Evolutionary conservation across 2,113 vertebrate species (phyloP).

Genomic region (Genyomyrus donnyi): DNA sequence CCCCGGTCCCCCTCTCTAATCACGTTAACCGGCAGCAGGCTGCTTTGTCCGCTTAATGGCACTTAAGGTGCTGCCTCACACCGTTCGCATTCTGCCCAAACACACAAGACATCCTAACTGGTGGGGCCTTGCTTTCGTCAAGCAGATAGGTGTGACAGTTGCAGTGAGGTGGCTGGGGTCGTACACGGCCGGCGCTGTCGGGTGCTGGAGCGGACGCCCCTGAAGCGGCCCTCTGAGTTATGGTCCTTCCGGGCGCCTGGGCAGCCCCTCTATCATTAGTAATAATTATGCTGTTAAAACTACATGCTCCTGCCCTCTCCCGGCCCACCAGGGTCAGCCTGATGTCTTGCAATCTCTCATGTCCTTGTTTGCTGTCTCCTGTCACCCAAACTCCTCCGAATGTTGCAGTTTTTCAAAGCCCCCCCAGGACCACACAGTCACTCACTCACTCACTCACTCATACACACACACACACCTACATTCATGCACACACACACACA

Average conservation of each 20-base stretch:
- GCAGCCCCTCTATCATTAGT: conserved; percentile 24
- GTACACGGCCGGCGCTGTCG: neutral
- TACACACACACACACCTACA: neutral
- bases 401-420: conserved; percentile 22
- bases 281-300: conserved; percentile 29
- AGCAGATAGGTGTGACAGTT: conserved; percentile 17
- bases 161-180: neutral
- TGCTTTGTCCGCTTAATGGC: conserved; percentile 34
- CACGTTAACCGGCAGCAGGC: conserved; percentile 29
- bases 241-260: conserved; percentile 1
- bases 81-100: conserved; percentile 26
- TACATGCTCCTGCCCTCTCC: conserved; percentile 17
- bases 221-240: conserved; percentile 24
- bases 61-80: conserved; percentile 41
- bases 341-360: conserved; percentile 16
- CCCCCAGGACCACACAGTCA: conserved; percentile 13
- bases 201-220: conserved; percentile 11
- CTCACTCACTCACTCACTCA: conserved; percentile 8
- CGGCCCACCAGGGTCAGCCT: conserved; percentile 13
- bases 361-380: conserved; percentile 30
- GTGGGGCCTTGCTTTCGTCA: conserved; percentile 38
- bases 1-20: conserved; percentile 33
- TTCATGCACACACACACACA: neutral
- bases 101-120: conserved; percentile 40
- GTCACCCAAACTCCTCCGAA: conserved; percentile 32